Conservation (phyloP, 30 jellyfish, hydroid and myxozoan genomes). For the Hydractinia symbiolongicarpus region DNA sequence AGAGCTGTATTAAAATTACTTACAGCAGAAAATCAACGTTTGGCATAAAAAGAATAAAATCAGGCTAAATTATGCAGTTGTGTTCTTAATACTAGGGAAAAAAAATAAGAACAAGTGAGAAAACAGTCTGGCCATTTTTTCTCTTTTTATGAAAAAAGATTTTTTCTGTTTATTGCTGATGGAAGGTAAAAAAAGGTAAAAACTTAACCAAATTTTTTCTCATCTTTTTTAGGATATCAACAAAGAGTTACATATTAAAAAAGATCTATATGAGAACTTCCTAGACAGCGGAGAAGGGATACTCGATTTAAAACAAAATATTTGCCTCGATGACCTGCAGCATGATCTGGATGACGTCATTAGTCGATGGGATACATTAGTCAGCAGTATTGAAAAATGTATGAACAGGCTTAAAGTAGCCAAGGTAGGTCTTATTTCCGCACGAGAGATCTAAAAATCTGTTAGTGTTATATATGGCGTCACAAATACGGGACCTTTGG, state of each 20-base stretch:
- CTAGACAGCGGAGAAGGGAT: constrained; percentile 65
- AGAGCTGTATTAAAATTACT: too few relatives aligned
- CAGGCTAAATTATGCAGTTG: too few relatives aligned
- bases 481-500: too few relatives aligned
- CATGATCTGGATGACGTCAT: constrained; percentile 32
- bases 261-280: constrained; percentile 50
- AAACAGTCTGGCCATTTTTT: too few relatives aligned
- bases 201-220: not conserved
- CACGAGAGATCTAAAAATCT: too few relatives aligned
- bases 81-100: too few relatives aligned
- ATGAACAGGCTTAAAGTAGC: constrained; percentile 47
- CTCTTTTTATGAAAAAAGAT: not conserved
- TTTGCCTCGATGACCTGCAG: constrained; percentile 33
- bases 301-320: constrained; percentile 26
- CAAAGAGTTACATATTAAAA: constrained; percentile 45
- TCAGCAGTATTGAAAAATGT: constrained; percentile 57
- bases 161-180: not conserved
- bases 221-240: constrained; percentile 37
- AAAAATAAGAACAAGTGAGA: too few relatives aligned
- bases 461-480: too few relatives aligned
- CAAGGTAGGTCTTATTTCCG: constrained; percentile 27
- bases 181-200: not conserved
- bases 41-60: too few relatives aligned
- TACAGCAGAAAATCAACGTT: too few relatives aligned
- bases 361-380: constrained; percentile 65